Evolutionary conservation across 2,113 vertebrate genomes (phyloP).

Genomic region (Eulemur macaco): DNA sequence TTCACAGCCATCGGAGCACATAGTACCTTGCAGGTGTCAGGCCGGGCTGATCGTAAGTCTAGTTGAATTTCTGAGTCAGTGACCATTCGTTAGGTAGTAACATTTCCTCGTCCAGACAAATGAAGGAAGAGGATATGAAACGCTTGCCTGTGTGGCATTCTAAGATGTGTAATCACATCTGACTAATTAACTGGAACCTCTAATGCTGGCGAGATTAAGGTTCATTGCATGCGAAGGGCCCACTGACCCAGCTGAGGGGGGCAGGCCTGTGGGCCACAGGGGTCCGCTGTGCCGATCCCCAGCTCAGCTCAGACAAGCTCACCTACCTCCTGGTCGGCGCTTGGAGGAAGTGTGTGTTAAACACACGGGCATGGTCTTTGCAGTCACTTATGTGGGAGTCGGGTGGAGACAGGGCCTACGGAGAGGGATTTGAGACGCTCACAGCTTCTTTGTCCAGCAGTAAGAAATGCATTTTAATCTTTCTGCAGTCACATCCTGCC

Average conservation of each 20-base stretch:
- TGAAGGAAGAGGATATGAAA: neutral
- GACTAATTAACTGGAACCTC: neutral
- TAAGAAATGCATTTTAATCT: conserved; percentile 1
- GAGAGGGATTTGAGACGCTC: neutral
- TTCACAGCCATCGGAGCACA: neutral
- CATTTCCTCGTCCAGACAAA: neutral
- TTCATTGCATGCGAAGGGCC: neutral
- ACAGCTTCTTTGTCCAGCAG: neutral
- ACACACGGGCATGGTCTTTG: neutral
- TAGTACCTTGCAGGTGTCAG: neutral
- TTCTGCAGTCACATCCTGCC: neutral
- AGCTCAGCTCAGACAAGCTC: neutral
- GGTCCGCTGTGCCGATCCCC: neutral
- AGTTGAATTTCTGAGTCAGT: neutral
- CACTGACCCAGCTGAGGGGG: neutral
- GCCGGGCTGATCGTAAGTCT: neutral
- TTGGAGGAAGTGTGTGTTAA: neutral
- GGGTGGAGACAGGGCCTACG: neutral
- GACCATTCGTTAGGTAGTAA: neutral
- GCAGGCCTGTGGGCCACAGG: neutral
- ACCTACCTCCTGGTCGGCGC: neutral
- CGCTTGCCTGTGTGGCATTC: neutral
- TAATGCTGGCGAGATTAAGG: neutral
- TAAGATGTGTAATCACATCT: neutral
- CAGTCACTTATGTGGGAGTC: neutral